Base-by-base conservation (phyloP, 2,888 invertebrate genomes). In the Himalopsyche kuldschensis region DNA sequence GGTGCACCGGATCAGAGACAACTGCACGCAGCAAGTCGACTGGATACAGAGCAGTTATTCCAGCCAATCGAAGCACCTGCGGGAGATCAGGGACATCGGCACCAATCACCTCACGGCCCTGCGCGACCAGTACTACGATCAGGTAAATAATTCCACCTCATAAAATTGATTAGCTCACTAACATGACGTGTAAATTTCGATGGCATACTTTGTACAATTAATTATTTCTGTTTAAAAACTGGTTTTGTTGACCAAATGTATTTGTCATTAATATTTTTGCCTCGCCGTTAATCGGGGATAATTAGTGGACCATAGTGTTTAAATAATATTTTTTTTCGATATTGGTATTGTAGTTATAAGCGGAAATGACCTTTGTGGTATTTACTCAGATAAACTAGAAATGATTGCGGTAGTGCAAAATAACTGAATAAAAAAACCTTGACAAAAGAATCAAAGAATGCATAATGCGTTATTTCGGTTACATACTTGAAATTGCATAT, bases 41-140 rank as follows among this genome's bases (percentile, higher is more conserved):
- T 97, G 97, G 95, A 96, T 98, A 87, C 95, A 97, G 88, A 96
- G 94, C 88, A 98, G 97, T 89, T 98, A 98, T 89, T 95, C 96
- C 87, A 93, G 95, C 48, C 98, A 98, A 90, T 95, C 97, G 78
- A 96, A 95, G 88, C 96, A 97, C 89, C 92, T 97, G 80, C 94
- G 95, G 87, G 97, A 97, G 88, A 96, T 98, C 87, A 93, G 97
- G 86, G 98, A 98, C 88, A 98, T 97, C 89, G 98, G 98, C 84
- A 96, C 97, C 80, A 96, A 94, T 88, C 97, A 98, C 89, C 91
- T 98, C 87, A 95, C 96, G 83, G 93, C 96, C 2, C 92, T 98
- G 88, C 93, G 95, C 88, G 98, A 97, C 89, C 97, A 98, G 90
- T 98, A 98, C 90, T 95, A 95, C 88, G 97, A 98, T 90, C 98